phyloP scores from a whole-genome alignment of 2,888 invertebrate genomes.

The Argynnis bischoffii region DNA sequence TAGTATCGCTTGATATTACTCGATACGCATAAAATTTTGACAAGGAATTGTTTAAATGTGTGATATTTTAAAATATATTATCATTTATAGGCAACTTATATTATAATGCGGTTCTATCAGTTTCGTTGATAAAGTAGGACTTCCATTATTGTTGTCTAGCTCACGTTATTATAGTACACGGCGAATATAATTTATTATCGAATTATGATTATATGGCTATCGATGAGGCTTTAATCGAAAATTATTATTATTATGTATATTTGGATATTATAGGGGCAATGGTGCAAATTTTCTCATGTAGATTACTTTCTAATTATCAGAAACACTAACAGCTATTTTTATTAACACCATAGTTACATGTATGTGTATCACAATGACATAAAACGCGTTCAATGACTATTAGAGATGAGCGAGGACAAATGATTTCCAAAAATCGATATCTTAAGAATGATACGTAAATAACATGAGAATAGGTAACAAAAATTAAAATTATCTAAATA shows the following conservation, averaged over 20 bases:
- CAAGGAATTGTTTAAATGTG: constrained; percentile 25
- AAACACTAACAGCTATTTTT: background rate
- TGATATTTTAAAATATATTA: constrained; percentile 20
- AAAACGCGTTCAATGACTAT: too few species aligned
- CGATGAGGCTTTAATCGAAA: constrained; percentile 7
- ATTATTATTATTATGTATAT: constrained; percentile 2
- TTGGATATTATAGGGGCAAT: background rate
- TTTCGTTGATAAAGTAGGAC: constrained; percentile 8
- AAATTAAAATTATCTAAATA: background rate
- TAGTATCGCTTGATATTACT: constrained; percentile 12
- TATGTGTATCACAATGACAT: too few species aligned
- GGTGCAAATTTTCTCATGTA: background rate
- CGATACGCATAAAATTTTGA: constrained; percentile 10
- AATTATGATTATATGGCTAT: constrained; percentile 1
- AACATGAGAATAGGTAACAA: background rate
- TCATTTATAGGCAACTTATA: constrained; percentile 10
- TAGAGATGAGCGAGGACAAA: background rate
- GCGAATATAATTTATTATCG: background rate
- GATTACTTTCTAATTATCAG: background rate
- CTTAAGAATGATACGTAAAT: too few species aligned
- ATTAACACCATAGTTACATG: background rate
- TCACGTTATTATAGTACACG: constrained; percentile 11
- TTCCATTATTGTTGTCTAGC: constrained; percentile 11
- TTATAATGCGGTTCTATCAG: constrained; percentile 4
- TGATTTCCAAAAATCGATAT: background rate